These are phyloP conservation scores for Achatina immaculata DNA, from an alignment of 1,140 invertebrate genomes.

Conservation along the genomic window DNA sequence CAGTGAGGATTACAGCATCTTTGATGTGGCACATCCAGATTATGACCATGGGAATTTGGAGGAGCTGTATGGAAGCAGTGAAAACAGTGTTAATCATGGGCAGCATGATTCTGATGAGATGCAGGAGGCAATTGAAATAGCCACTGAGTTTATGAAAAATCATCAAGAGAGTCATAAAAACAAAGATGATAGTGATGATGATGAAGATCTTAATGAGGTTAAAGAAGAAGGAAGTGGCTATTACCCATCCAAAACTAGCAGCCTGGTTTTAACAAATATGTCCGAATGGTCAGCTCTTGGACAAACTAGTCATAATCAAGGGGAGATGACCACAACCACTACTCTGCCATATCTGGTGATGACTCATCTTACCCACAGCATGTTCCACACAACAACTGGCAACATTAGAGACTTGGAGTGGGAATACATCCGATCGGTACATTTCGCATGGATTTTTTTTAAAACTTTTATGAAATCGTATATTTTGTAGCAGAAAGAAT, in stretches of 20 bases:
- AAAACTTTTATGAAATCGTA: neutral
- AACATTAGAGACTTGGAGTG: neutral
- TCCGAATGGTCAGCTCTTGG: neutral
- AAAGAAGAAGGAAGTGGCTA: conserved; percentile 8
- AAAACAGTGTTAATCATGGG: neutral
- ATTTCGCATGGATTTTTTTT: conserved; percentile 16
- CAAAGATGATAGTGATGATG: neutral
- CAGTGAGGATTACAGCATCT: neutral
- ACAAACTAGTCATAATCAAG: neutral
- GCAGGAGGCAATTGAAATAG: neutral
- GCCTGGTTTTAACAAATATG: neutral
- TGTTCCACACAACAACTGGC: neutral
- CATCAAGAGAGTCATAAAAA: neutral
- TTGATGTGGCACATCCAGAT: conserved; percentile 3
- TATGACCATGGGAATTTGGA: neutral
- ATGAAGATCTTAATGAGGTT: neutral
- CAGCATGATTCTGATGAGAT: neutral
- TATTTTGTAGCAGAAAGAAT: neutral
- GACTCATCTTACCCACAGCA: neutral
- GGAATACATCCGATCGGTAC: conserved; percentile 1
- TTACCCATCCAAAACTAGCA: neutral
- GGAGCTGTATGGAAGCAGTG: neutral
- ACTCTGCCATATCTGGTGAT: neutral
- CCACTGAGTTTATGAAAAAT: neutral
- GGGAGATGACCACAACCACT: neutral